phyloP scores from a whole-genome alignment of 1,140 invertebrate species.

The Trichonephila clavata region DNA sequence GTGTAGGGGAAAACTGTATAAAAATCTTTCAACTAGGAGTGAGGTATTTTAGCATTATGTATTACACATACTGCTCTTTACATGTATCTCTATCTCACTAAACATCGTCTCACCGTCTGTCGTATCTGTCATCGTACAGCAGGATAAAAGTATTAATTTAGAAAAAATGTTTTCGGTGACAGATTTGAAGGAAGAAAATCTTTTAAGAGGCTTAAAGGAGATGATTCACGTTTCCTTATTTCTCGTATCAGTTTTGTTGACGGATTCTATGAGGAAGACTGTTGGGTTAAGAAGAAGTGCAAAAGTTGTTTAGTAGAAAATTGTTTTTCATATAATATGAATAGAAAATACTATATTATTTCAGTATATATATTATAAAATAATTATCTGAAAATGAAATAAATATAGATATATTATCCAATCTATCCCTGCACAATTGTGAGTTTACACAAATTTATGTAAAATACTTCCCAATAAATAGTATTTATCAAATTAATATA shows the following conservation, averaged over 20 bases:
- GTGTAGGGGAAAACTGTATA: not conserved
- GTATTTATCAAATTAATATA: no score
- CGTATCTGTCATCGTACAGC: not conserved
- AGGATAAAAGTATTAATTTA: not conserved
- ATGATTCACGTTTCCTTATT: not conserved
- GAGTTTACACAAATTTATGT: no score
- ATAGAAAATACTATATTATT: no score
- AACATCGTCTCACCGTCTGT: not conserved
- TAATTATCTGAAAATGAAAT: no score
- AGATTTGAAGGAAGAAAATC: not conserved
- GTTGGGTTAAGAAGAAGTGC: no score
- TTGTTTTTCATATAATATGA: no score
- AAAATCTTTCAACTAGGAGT: not conserved
- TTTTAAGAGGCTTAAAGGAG: not conserved
- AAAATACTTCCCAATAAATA: no score
- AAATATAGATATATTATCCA: no score
- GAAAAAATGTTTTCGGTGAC: not conserved
- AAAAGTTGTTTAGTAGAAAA: no score
- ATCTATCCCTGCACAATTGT: no score
- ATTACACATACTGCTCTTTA: no score
- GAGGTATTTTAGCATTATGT: not conserved
- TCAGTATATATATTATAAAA: no score
- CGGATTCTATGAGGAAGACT: not conserved
- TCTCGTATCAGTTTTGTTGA: not conserved
- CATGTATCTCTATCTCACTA: not conserved